These are phyloP conservation scores for Picathartes gymnocephalus DNA, from an alignment of 2,113 vertebrate species.

Conservation along the genomic window DNA sequence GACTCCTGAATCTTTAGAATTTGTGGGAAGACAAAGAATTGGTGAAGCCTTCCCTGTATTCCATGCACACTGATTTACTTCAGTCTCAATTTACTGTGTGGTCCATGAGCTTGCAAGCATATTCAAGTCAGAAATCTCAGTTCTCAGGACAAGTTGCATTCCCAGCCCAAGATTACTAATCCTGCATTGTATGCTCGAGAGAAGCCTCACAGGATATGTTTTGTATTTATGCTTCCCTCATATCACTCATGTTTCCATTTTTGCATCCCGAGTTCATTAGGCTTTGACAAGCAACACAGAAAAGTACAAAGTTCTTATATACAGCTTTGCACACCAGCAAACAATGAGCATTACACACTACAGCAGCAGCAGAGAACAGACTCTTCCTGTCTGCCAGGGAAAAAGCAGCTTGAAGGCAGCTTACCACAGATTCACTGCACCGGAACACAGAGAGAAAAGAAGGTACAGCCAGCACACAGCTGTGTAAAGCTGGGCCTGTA, in stretches of 20 bases:
- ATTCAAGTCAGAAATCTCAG: neutral
- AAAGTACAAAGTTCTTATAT: neutral
- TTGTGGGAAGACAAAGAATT: neutral
- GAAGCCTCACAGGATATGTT: neutral
- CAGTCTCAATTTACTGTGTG: neutral
- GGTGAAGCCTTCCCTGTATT: neutral
- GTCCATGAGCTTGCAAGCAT: neutral
- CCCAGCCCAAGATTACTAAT: neutral
- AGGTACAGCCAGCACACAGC: neutral
- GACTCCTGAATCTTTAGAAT: neutral
- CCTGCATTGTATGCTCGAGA: neutral
- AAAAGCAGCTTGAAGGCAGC: neutral
- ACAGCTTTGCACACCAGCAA: neutral
- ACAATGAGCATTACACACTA: neutral
- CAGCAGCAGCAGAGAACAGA: neutral
- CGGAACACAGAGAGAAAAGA: fast-evolving
- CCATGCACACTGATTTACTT: neutral
- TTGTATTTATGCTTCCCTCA: neutral
- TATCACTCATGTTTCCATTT: neutral
- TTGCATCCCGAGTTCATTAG: neutral
- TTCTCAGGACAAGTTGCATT: neutral
- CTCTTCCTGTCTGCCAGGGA: neutral
- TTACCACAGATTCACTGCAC: neutral
- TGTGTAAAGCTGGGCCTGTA: neutral
- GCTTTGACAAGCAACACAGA: neutral